A percentile compares a stretch with the other conserved stretches of the same genome.
phyloP scores from a whole-genome alignment of 2,113 vertebrate genomes.

The Sander lucioperca region DNA sequence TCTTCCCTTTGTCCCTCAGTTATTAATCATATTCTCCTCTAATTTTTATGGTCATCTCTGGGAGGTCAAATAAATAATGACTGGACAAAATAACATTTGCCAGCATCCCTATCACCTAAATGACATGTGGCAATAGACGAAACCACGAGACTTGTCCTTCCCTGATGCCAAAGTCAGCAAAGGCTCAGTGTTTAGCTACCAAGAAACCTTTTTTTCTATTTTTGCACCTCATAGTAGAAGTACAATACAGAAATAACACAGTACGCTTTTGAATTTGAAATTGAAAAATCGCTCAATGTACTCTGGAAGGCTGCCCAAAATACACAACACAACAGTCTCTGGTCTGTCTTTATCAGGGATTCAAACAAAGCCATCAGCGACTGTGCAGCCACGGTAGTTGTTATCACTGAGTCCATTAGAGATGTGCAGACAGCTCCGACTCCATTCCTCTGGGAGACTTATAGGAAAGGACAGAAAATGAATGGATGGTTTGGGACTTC shows the following conservation, averaged over 20 bases:
- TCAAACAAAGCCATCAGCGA: constrained; percentile 61
- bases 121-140: background rate
- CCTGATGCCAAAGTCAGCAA: background rate
- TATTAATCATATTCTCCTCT: constrained; percentile 60
- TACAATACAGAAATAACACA: constrained; percentile 6
- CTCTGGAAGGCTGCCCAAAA: constrained; percentile 30
- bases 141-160: background rate
- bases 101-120: background rate
- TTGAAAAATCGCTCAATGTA: constrained; percentile 13
- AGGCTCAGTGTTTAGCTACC: background rate
- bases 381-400: constrained; percentile 47
- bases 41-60: constrained; percentile 46
- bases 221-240: background rate
- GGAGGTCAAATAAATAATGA: constrained; percentile 57
- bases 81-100: constrained; percentile 18
- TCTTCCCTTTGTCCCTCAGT: constrained; percentile 58
- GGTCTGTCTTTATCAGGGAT: constrained; percentile 41
- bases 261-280: constrained; percentile 39
- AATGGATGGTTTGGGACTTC: constrained; percentile 59
- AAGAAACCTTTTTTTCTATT: background rate
- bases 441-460: constrained; percentile 54
- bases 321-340: constrained; percentile 13
- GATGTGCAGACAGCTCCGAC: constrained; percentile 52
- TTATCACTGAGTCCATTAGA: constrained; percentile 73
- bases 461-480: constrained; percentile 61